phyloP scores from a whole-genome alignment of 2,888 invertebrate genomes.

The Gymnocheta viridis region DNA sequence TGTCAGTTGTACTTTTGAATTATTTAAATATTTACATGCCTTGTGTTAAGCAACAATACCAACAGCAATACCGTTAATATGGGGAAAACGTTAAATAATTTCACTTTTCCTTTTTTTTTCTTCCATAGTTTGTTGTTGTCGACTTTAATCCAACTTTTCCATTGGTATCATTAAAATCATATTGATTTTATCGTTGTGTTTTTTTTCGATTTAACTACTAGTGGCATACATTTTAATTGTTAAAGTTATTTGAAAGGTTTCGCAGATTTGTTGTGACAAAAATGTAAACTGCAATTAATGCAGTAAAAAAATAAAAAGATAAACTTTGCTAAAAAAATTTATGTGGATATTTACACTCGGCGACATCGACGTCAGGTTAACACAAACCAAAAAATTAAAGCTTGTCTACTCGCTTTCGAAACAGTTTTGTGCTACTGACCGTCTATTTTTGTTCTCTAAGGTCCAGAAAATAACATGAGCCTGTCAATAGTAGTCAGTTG shows the following conservation, averaged over 20 bases:
- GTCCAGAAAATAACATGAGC: no score
- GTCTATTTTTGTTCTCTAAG: no score
- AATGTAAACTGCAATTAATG: background rate
- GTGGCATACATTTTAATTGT: background rate
- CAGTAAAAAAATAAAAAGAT: no score
- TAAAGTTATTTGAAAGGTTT: background rate
- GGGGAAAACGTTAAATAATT: constrained; percentile 18
- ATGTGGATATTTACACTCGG: no score
- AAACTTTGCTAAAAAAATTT: no score
- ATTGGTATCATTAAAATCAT: background rate
- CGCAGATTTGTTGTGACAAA: background rate
- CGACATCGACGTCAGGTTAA: no score
- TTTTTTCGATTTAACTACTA: background rate
- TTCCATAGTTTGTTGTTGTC: background rate
- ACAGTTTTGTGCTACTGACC: no score
- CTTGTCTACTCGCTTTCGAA: no score
- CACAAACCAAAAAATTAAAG: no score
- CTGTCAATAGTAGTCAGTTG: no score
- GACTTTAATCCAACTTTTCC: background rate
- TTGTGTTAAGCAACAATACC: constrained; percentile 4
- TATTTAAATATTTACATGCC: constrained; percentile 56
- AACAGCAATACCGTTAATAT: background rate
- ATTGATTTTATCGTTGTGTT: background rate
- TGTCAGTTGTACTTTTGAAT: constrained; percentile 35
- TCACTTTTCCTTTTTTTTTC: constrained; percentile 39